These are phyloP conservation scores for Troides helena DNA, from an alignment of 2,888 invertebrate genomes.

Conservation along the genomic window DNA sequence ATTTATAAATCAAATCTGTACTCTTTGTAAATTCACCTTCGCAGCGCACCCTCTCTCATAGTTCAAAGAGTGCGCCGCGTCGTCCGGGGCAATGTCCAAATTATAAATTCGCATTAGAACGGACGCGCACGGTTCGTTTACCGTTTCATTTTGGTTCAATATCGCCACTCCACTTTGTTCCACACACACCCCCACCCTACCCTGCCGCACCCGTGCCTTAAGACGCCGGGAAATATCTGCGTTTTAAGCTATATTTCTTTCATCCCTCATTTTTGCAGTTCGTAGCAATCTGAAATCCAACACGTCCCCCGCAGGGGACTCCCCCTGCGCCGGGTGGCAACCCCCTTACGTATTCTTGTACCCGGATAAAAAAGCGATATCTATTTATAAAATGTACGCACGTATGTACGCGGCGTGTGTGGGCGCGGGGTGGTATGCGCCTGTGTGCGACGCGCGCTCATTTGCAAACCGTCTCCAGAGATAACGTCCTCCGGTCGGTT, in stretches of 20 bases:
- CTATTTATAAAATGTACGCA: conserved; percentile 80
- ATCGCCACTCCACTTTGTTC: conserved; percentile 80
- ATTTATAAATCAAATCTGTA: conserved; percentile 73
- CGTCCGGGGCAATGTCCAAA: conserved; percentile 76
- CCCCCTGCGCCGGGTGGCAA: conserved; percentile 66
- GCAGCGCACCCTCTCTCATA: conserved; percentile 53
- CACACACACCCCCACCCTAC: conserved; percentile 69
- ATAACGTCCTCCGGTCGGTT: conserved; percentile 78
- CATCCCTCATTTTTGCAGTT: conserved; percentile 82
- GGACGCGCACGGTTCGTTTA: conserved; percentile 81
- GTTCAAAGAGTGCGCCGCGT: conserved; percentile 75
- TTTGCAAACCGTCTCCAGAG: conserved; percentile 80
- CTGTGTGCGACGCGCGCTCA: conserved; percentile 71
- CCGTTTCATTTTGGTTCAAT: conserved; percentile 80
- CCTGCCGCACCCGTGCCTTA: conserved; percentile 63
- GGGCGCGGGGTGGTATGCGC: conserved; percentile 63
- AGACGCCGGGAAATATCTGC: conserved; percentile 81
- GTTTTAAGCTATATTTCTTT: conserved; percentile 82
- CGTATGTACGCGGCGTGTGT: conserved; percentile 66
- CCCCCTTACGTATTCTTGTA: conserved; percentile 74
- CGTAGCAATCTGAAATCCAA: conserved; percentile 82
- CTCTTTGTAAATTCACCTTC: conserved; percentile 72
- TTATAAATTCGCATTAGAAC: conserved; percentile 81
- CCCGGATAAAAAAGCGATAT: conserved; percentile 80
- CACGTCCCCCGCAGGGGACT: conserved; percentile 77